Conservation (phyloP, 1,140 invertebrate species). For the Penaeus chinensis region DNA sequence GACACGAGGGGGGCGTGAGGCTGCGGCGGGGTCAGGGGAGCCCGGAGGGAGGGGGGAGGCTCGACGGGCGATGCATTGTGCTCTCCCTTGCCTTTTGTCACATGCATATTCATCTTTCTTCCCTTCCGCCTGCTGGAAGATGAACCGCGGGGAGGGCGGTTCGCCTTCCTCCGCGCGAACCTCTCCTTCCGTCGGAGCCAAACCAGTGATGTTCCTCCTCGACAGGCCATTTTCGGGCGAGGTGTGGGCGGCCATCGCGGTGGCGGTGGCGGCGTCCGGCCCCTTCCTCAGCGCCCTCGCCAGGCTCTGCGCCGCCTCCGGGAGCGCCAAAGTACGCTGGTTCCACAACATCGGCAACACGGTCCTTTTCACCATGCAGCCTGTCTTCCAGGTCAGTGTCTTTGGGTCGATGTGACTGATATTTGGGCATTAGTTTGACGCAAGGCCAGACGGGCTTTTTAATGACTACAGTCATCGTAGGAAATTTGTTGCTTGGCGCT, state of each 20-base stretch:
- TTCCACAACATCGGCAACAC: constrained; percentile 49
- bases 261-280: constrained; percentile 29
- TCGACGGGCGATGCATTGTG: too few species aligned
- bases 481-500: background rate
- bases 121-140: background rate
- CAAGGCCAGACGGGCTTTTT: background rate
- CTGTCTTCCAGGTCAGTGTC: constrained; percentile 44
- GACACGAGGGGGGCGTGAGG: too few species aligned
- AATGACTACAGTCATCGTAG: background rate
- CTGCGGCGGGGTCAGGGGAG: background rate
- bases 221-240: constrained; percentile 50
- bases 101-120: too few species aligned
- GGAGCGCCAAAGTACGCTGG: background rate
- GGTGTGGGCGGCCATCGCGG: constrained; percentile 48
- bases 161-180: background rate
- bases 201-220: too few species aligned
- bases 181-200: background rate
- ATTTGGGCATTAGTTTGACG: background rate
- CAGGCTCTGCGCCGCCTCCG: background rate
- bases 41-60: background rate
- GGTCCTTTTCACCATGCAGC: constrained; percentile 43
- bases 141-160: background rate
- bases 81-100: too few species aligned
- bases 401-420: background rate
- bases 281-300: constrained; percentile 52